Percentiles rank a stretch among this genome's conserved stretches.
These are phyloP conservation scores for Macquaria ambigua DNA, from an alignment of 2,113 vertebrate species.

Conservation along the genomic window DNA sequence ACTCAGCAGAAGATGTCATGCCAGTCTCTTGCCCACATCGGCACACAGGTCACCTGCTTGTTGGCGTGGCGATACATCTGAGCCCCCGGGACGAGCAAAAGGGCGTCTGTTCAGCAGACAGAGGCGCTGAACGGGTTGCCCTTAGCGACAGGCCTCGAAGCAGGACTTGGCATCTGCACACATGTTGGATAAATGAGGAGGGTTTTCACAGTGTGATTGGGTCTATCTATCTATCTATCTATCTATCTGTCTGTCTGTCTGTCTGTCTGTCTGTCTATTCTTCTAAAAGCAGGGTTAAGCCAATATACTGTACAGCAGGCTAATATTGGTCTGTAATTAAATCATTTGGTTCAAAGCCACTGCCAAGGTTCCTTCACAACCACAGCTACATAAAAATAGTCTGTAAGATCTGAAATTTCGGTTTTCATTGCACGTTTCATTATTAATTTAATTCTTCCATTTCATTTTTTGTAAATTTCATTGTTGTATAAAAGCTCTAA, in stretches of 20 bases:
- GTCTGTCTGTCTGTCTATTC: too few species aligned
- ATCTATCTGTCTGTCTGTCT: too few species aligned
- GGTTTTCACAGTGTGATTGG: constrained; percentile 28
- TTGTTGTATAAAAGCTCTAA: neutral
- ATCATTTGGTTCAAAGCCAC: too few species aligned
- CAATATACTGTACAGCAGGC: too few species aligned
- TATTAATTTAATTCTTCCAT: neutral
- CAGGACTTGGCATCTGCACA: constrained; percentile 51
- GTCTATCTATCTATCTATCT: neutral
- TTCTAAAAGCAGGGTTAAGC: too few species aligned
- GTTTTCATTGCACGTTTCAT: neutral
- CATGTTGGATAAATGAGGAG: constrained; percentile 34
- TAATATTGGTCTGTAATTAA: too few species aligned
- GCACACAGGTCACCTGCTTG: constrained; percentile 75
- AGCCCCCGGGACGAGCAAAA: constrained; percentile 86
- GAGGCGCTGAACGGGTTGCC: constrained; percentile 77
- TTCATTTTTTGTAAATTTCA: neutral
- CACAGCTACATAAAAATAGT: too few species aligned
- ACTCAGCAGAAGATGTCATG: constrained; percentile 50
- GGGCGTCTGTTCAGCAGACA: constrained; percentile 89
- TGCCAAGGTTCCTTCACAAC: too few species aligned
- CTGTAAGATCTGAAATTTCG: neutral
- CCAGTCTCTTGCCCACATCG: constrained; percentile 13
- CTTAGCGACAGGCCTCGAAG: constrained; percentile 66
- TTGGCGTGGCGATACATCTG: constrained; percentile 82